Base-by-base conservation (phyloP, 2,797 vertebrate species). In the Darevskia mixta region DNA sequence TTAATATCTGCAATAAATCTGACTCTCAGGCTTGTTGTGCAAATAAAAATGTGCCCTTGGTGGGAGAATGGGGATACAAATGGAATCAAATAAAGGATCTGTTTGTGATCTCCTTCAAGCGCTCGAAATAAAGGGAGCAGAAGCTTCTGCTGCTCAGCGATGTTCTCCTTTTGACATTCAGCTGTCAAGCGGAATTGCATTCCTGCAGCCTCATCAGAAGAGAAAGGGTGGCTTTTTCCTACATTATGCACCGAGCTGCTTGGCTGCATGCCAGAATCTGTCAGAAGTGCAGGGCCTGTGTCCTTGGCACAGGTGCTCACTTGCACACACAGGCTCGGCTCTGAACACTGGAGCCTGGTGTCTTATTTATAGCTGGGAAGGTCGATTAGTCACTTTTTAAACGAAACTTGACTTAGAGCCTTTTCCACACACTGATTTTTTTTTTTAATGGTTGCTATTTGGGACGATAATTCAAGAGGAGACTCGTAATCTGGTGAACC, bases 141-240 rank as follows among this genome's bases (percentile, higher is more conserved):
- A 41, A 25, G 75, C 35, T 78, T 77, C 58, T 61, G 55, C 79
- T 64, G 86, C 86, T 82, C 81, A 78, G 87, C 87, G 77, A 18
- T 35, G 55, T 66, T 85, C 77, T 85, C 55, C 82, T 72, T 88
- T 88, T 88, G 83, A 80, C 87, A 80, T 87, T 87, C 86, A 87
- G 86, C 86, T 87, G 86, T 87, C 80, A 77, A 66, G 83, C 23
- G 58, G 87, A 80, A 80, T 85, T 80, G 72, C 77, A 85, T 88
- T 80, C 87, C 66, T 75, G 86, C 86, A 76, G 81, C 18, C 80
- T 87, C 79, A 78, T 83, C 86, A 87, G 86, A 55, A 67, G 86
- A 77, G 86, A 83, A 87, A 87, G 75, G 61, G 61, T 38, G 43
- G 32, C 45, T 87, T 83, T 80, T 83, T 83, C 76, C 86, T 82